Percentiles rank a stretch among this genome's conserved stretches.
phyloP scores from a whole-genome alignment of 2,113 vertebrate genomes.

The Semnopithecus entellus region DNA sequence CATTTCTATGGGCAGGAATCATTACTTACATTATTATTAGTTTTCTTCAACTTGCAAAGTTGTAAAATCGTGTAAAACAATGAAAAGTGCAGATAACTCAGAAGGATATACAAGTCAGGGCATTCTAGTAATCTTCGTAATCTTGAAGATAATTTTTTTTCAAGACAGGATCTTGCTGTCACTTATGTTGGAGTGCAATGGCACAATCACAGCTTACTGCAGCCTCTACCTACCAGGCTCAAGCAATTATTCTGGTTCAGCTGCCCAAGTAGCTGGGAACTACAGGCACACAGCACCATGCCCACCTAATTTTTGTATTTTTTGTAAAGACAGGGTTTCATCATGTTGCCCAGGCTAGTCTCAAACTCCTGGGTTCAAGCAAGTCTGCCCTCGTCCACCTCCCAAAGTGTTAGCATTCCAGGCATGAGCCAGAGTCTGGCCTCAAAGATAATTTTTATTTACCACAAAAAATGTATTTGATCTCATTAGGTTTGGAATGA shows the following conservation, averaged over 20 bases:
- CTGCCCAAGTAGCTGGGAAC: not conserved
- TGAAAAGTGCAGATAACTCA: not conserved
- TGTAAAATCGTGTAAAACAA: not conserved
- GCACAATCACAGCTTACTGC: not conserved
- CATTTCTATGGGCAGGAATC: not conserved
- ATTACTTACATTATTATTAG: not conserved
- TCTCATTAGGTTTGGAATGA: not conserved
- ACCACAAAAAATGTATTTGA: not conserved
- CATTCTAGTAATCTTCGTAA: slow-evolving; percentile 3
- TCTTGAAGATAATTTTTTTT: not conserved
- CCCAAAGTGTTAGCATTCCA: not conserved
- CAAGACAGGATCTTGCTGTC: not conserved
- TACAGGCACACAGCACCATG: not conserved
- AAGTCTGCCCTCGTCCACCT: not conserved
- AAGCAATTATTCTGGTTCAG: not conserved
- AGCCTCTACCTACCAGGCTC: not conserved
- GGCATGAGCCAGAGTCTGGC: not conserved
- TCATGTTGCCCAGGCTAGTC: not conserved
- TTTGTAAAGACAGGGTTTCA: not conserved
- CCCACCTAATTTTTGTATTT: not conserved
- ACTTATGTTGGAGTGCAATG: not conserved
- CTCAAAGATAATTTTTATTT: not conserved
- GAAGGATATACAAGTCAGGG: not conserved
- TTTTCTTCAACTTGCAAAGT: not conserved
- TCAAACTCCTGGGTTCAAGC: not conserved